These are phyloP conservation scores for Lepus timidus DNA, from an alignment of 2,113 vertebrate species.

Conservation along the genomic window DNA sequence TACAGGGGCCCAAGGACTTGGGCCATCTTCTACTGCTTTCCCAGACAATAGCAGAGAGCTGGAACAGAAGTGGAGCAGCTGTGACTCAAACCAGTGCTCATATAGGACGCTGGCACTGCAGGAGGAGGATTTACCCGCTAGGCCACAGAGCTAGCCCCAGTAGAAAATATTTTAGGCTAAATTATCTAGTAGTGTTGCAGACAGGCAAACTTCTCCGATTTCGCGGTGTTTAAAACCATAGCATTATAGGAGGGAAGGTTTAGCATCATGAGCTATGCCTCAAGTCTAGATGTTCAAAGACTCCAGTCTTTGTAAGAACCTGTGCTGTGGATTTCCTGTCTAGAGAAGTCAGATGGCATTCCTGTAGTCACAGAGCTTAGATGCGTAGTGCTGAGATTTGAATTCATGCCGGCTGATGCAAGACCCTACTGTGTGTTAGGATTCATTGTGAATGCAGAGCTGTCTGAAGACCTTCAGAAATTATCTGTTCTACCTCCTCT, in stretches of 20 bases:
- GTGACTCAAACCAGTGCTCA: no score
- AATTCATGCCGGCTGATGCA: fast-evolving
- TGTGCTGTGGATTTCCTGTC: neutral
- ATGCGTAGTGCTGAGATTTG: neutral
- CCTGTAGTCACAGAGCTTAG: fast-evolving
- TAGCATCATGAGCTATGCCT: no score
- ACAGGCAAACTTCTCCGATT: slow-evolving; percentile 52
- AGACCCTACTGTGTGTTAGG: neutral
- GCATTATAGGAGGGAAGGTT: neutral
- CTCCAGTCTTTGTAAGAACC: neutral
- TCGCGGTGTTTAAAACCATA: slow-evolving; percentile 22
- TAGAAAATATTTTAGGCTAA: slow-evolving; percentile 35
- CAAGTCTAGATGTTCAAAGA: neutral
- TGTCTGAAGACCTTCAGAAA: neutral
- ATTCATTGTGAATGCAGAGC: neutral
- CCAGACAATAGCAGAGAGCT: no score
- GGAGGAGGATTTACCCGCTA: no score
- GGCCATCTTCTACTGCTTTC: no score
- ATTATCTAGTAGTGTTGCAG: slow-evolving; percentile 17
- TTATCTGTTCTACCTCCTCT: neutral
- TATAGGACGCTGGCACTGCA: no score
- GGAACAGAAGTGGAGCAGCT: no score
- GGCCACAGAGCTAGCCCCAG: no score
- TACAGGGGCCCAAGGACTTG: no score
- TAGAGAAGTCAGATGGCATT: neutral